Evolutionary conservation across 2,113 vertebrate genomes (phyloP).

Genomic region (Telmatochromis brichardi): DNA sequence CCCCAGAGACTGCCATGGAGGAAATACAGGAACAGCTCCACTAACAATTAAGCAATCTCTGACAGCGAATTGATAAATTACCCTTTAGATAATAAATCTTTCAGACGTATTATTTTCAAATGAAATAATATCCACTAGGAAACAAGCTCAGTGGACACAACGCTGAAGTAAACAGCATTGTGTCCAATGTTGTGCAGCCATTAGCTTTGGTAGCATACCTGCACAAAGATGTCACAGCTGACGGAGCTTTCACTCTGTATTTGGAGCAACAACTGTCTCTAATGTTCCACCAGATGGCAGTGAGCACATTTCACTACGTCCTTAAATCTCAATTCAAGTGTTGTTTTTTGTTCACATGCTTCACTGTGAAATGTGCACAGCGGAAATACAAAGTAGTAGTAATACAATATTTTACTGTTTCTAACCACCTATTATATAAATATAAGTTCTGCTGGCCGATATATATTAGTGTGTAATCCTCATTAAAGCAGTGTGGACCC

Average conservation of each 20-base stretch:
- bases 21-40: background rate
- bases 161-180: constrained; percentile 66
- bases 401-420: background rate
- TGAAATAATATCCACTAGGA: background rate
- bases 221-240: background rate
- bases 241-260: background rate
- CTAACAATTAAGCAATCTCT: background rate
- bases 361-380: background rate
- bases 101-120: background rate
- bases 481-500: background rate
- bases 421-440: background rate
- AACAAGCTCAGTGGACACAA: background rate
- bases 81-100: background rate
- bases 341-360: background rate
- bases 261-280: background rate
- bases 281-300: constrained; percentile 39
- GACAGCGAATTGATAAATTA: background rate
- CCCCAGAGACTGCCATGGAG: constrained; percentile 73
- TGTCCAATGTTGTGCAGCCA: constrained; percentile 57
- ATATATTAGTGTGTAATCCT: background rate
- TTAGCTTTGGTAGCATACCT: constrained; percentile 74
- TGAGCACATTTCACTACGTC: background rate
- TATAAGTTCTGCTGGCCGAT: background rate
- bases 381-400: background rate
- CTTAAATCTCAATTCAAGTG: background rate